Conservation (phyloP, 2,113 vertebrate genomes). For the Mixornis gularis region DNA sequence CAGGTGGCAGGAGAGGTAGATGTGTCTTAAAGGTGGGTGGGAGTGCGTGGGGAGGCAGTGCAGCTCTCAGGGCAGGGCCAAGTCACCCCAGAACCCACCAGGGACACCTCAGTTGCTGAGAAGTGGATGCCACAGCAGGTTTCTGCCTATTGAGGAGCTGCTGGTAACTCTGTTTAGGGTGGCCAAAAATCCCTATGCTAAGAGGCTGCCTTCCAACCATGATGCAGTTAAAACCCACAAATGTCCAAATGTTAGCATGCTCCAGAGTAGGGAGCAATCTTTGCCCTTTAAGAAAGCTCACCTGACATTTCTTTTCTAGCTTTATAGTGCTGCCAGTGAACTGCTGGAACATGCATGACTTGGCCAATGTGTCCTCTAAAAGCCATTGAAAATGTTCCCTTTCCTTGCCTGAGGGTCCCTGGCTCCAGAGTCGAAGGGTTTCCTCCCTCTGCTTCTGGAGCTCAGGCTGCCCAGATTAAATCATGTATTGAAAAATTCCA, state of each 20-base stretch:
- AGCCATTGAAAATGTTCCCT: not conserved
- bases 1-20: not conserved
- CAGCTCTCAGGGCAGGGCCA: not conserved
- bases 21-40: not conserved
- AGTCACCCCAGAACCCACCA: fast-evolving
- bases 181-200: not conserved
- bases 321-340: not conserved
- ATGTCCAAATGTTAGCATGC: not conserved
- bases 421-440: not conserved
- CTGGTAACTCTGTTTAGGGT: not conserved
- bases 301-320: not conserved
- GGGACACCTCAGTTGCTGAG: not conserved
- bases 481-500: slow-evolving; percentile 44
- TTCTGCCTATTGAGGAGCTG: not conserved
- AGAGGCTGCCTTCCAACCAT: not conserved
- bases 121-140: not conserved
- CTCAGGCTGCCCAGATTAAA: slow-evolving; percentile 22
- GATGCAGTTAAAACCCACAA: not conserved
- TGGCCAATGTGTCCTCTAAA: not conserved
- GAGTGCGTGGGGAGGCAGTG: not conserved
- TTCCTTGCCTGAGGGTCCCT: not conserved
- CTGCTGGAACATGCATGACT: not conserved
- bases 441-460: slow-evolving; percentile 31
- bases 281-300: not conserved
- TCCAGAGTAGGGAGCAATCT: not conserved